Evolutionary conservation across 2,113 vertebrate species (phyloP), one percentile per base, ranked within the genome.

Genomic region (Chunga burmeisteri): DNA sequence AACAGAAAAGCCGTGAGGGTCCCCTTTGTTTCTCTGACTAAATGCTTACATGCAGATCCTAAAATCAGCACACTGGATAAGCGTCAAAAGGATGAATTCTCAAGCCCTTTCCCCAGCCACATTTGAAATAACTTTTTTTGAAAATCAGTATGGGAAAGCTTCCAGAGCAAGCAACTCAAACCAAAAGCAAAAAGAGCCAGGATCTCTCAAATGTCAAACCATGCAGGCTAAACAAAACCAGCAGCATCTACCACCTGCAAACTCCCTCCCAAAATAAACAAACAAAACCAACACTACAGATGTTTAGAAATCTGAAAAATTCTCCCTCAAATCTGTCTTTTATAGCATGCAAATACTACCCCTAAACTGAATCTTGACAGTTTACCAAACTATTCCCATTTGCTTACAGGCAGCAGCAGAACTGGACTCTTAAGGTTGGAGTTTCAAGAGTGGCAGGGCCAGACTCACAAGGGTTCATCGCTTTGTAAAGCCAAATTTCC

Each of bases 241-340:
- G 70, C 84, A 90, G 52, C 81, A 94, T 79, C 73, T 40, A 87
- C 93, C 87, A 89, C 87, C 89, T 94, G 65, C 90, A 96, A 93
- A 30, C 15, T 32, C 40, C 9, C 49, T 85, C 66, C 44, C 68
- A 70, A 62, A 92, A 67, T 7, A 90, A 93, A 93, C 71, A 79
- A 71, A 85, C 53, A 73, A 73, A 65, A 5, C 3, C 13, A 10
- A 66, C 0, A 1, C 15, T 19, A 63, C 0, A 0, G 5, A 58
- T 87, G 70, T 40, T 75, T 30, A 75, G 89, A 94, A 85, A 73
- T 56, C 32, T 47, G 61, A 42, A 58, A 81, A 93, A 52, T 55
- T 84, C 42, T 75, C 63, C 46, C 34, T 94, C 52, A 52, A 32
- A 82, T 10, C 53, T 62, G 49, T 53, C 34, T 73, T 74, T 11